Percentiles rank a stretch among this genome's conserved stretches.
Conservation (phyloP, 2,797 vertebrate species). For the Bothrops alternatus region DNA sequence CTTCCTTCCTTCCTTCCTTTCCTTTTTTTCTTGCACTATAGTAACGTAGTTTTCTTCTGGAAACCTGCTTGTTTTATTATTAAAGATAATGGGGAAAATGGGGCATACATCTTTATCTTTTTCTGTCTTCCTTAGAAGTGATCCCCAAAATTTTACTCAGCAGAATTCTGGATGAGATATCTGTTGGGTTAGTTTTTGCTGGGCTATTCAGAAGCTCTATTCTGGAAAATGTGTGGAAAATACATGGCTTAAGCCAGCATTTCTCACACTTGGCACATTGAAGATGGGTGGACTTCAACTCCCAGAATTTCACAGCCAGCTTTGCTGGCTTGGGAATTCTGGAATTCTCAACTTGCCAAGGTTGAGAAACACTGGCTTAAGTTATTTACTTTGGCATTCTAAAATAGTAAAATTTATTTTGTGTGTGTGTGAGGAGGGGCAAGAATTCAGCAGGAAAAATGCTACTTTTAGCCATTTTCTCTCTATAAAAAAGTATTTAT, state of each 20-base stretch:
- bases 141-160: not conserved
- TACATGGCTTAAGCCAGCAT: not conserved
- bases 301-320: not conserved
- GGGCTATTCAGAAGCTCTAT: not conserved
- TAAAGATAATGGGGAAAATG: not conserved
- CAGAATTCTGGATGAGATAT: not conserved
- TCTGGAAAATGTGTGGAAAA: not conserved
- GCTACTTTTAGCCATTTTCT: rapidly evolving
- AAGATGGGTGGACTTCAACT: not conserved
- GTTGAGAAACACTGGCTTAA: not conserved
- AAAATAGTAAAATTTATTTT: not conserved
- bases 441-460: not conserved
- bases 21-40: not conserved
- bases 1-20: not conserved
- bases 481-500: slow-evolving; percentile 63
- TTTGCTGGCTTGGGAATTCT: not conserved
- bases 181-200: not conserved
- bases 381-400: not conserved
- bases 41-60: not conserved
- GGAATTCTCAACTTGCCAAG: not conserved
- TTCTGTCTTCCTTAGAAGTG: not conserved
- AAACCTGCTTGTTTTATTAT: not conserved
- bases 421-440: no score
- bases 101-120: not conserved
- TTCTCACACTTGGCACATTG: not conserved